Conservation (phyloP, 2,113 vertebrate species). For the Meles meles region DNA sequence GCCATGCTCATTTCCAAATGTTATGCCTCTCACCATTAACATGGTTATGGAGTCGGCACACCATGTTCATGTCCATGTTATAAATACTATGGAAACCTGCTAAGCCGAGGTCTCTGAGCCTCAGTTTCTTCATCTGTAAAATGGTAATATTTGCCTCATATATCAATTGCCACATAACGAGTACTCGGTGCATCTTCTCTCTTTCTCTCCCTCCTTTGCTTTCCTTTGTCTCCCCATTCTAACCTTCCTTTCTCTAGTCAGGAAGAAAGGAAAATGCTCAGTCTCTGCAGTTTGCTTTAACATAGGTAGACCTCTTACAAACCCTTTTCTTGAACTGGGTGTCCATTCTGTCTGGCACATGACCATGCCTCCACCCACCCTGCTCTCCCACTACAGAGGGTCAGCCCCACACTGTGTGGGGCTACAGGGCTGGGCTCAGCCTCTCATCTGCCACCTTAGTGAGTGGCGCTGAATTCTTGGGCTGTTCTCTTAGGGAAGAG, state of each 20-base stretch:
- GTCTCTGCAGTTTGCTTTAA: neutral
- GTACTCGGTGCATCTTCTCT: neutral
- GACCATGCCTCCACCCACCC: neutral
- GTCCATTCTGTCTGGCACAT: neutral
- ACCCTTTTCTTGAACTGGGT: neutral
- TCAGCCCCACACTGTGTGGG: neutral
- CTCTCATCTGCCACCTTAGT: neutral
- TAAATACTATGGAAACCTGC: neutral
- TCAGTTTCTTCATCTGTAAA: neutral
- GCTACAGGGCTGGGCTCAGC: neutral
- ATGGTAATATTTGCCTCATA: neutral
- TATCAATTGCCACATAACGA: neutral
- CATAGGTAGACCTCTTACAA: neutral
- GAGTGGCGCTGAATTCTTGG: neutral
- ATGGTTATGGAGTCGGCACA: neutral
- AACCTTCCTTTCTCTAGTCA: neutral
- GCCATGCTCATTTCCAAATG: neutral
- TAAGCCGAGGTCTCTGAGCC: neutral
- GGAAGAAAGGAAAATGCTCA: neutral
- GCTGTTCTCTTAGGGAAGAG: neutral
- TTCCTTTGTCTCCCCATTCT: neutral
- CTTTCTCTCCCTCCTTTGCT: neutral
- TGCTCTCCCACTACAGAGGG: neutral
- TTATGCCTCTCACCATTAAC: neutral
- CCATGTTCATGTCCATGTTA: neutral